phyloP scores from a whole-genome alignment of 2,797 vertebrate species.

The Mycteria americana region DNA sequence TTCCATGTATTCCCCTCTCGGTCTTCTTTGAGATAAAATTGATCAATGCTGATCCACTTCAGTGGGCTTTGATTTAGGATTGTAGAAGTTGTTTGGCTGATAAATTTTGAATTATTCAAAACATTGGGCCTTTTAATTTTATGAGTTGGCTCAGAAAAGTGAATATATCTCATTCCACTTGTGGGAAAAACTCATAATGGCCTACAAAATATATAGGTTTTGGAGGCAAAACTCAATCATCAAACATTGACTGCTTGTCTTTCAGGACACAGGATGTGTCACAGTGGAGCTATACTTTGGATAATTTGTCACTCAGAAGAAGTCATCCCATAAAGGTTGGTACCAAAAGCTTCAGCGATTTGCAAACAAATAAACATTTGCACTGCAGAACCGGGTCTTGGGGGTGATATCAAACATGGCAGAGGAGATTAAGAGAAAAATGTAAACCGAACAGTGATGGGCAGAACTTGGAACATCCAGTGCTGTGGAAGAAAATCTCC shows the following conservation, averaged over 20 bases:
- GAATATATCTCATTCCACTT: neutral
- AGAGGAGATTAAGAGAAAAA: neutral
- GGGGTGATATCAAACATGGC: neutral
- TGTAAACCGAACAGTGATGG: accelerated
- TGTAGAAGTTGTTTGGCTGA: neutral
- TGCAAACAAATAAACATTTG: neutral
- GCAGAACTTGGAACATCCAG: neutral
- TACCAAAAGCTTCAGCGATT: neutral
- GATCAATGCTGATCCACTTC: neutral
- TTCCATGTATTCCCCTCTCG: neutral
- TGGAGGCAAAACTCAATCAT: neutral
- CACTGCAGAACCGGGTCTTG: accelerated
- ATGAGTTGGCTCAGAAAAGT: neutral
- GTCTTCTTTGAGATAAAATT: neutral
- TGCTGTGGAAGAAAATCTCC: neutral
- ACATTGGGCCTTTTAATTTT: neutral
- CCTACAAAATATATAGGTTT: neutral
- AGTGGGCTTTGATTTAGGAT: neutral
- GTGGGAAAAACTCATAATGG: neutral
- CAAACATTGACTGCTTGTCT: neutral
- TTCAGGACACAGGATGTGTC: neutral
- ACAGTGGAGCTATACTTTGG: neutral
- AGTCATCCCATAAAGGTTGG: neutral
- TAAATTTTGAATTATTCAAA: neutral
- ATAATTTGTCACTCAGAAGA: neutral